Percentiles rank a stretch among this genome's conserved stretches.
These are phyloP conservation scores for Manis pentadactyla DNA, from an alignment of 2,797 vertebrate species.

Conservation along the genomic window DNA sequence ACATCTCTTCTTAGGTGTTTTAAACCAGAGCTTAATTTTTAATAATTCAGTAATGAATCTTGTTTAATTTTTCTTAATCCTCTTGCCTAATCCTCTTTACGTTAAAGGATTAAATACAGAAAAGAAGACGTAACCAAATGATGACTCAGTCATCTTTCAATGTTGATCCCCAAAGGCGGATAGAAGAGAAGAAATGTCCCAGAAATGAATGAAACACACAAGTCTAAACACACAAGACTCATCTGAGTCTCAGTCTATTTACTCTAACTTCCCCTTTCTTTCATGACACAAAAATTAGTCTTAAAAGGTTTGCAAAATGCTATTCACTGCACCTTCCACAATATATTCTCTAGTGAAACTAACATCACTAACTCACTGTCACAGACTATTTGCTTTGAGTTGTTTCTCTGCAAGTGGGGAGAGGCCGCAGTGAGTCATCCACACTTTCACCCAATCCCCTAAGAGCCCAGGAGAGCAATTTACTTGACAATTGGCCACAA, in stretches of 20 bases:
- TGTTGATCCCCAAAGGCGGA: slow-evolving; percentile 46
- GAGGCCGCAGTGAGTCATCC: slow-evolving; percentile 56
- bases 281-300: neutral
- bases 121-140: neutral
- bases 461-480: neutral
- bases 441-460: neutral
- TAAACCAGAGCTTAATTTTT: slow-evolving; percentile 73
- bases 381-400: slow-evolving; percentile 30
- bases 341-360: neutral
- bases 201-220: slow-evolving; percentile 44
- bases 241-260: neutral
- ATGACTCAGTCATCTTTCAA: slow-evolving; percentile 71
- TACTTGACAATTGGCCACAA: neutral
- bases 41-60: slow-evolving; percentile 78
- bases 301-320: neutral
- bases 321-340: neutral
- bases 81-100: slow-evolving; percentile 79
- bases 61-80: slow-evolving; percentile 75
- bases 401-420: slow-evolving; percentile 29
- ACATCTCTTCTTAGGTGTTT: slow-evolving; percentile 21
- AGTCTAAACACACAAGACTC: slow-evolving; percentile 56
- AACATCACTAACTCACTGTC: neutral
- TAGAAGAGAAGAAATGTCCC: neutral
- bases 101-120: slow-evolving; percentile 75
- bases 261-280: slow-evolving; percentile 54